Conservation (phyloP, 2,113 vertebrate species). For the Puma concolor region DNA sequence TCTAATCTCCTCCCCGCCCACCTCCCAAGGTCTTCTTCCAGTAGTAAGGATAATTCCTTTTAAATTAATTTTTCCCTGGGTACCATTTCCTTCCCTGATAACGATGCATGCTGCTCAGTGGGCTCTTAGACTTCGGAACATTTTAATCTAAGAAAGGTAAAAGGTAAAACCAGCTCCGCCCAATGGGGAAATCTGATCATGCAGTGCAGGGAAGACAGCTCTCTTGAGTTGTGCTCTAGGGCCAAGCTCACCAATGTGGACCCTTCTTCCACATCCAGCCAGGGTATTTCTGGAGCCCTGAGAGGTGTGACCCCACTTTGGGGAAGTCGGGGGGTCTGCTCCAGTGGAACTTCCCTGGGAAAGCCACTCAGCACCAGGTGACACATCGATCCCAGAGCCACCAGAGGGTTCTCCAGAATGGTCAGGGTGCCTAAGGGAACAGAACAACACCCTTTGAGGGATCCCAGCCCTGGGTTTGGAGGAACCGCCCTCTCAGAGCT, state of each 20-base stretch:
- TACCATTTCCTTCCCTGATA: neutral
- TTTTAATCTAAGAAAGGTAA: neutral
- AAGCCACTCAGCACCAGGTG: accelerated
- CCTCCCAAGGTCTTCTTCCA: neutral
- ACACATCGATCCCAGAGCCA: accelerated
- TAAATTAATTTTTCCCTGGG: neutral
- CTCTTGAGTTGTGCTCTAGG: too few species aligned
- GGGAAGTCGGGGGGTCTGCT: neutral
- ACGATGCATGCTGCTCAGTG: neutral
- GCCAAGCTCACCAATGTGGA: accelerated
- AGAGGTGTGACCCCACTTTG: accelerated
- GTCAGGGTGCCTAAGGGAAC: too few species aligned
- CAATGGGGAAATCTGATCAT: neutral
- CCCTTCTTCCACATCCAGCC: too few species aligned
- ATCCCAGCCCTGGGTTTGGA: accelerated
- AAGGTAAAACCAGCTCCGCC: accelerated
- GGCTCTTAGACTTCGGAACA: neutral
- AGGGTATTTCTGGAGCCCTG: too few species aligned
- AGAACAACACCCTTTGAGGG: neutral
- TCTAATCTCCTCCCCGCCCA: neutral
- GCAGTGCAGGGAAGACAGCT: neutral
- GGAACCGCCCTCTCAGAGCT: too few species aligned
- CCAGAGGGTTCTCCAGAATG: neutral
- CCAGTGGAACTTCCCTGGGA: accelerated
- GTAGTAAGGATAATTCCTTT: neutral